Base-by-base conservation (phyloP, 2,888 invertebrate genomes). In the Lysandra coridon region DNA sequence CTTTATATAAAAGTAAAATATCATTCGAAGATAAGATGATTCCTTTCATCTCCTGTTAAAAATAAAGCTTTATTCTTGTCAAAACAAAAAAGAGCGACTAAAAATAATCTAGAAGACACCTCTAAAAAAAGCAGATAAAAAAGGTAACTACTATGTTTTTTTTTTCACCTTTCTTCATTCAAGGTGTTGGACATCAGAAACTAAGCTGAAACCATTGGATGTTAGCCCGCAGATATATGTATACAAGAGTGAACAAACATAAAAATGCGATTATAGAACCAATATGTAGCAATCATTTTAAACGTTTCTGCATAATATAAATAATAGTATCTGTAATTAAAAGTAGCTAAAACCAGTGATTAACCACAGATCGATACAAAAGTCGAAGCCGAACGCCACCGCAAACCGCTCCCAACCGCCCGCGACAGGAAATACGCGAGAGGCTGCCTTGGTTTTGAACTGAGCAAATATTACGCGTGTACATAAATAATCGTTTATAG, bases 401-500 rank as follows among this genome's bases (percentile, higher is more conserved):
- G 78, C 79, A 80, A 76, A 81, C 84, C 83, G 85, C 85, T 83
- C 84, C 79, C 78, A 87, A 87, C 88, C 84, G 86, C 86, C 82
- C 86, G 80, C 77, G 85, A 87, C 85, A 83, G 85, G 86, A 85
- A 86, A 82, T 79, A 80, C 81, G 80, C 78, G 79, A 69, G 78
- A 78, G 78, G 37, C 53, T 17, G 76, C 30, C 53, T 57, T 57
- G 30, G 57, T 81, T 83, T 76, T 79, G 79, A 78, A 80, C 80
- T 80, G 81, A 69, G 69, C 69, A 37, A 69, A 69, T 69, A 69
- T 69, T 69, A 69, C 82, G 82, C 85, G 84, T 83, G 85, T 84
- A 85, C 84, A 84, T 84, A 82, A 84, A 86, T 87, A 88, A 86
- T 85, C 83, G 80, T 84, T 85, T 83, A 83, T 81, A 81, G 81